phyloP scores from a whole-genome alignment of 64 coral and sea anemone species.

The Stylophora pistillata region DNA sequence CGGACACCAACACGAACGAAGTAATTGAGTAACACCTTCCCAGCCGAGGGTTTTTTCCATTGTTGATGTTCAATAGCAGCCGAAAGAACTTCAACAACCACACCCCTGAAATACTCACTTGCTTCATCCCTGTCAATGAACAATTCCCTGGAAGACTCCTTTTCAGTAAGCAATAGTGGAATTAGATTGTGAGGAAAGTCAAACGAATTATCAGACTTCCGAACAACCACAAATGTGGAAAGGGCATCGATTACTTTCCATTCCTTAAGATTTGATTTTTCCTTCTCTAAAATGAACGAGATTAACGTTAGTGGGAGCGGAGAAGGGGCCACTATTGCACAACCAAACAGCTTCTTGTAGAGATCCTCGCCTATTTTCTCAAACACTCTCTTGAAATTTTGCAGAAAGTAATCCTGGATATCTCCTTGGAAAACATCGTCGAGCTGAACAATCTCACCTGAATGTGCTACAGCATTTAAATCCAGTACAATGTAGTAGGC shows the following conservation, averaged over 20 bases:
- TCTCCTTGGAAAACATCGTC: not conserved
- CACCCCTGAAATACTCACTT: not conserved
- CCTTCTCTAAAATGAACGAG: not conserved
- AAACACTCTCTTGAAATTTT: slow-evolving; percentile 46
- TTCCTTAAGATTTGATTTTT: not conserved
- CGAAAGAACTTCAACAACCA: not conserved
- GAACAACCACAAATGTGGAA: not conserved
- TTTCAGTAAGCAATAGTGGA: slow-evolving; percentile 28
- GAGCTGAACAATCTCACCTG: not conserved
- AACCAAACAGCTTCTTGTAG: slow-evolving; percentile 49
- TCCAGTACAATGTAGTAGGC: not conserved
- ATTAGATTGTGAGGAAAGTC: slow-evolving; percentile 54
- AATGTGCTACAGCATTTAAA: not conserved
- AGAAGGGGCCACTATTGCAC: slow-evolving; percentile 32
- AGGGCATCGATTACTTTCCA: slow-evolving; percentile 49
- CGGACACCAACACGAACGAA: not conserved
- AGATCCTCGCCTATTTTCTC: not conserved
- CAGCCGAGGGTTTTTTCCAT: not conserved
- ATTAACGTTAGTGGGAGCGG: slow-evolving; percentile 56
- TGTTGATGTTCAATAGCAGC: not conserved
- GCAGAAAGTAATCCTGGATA: slow-evolving; percentile 15
- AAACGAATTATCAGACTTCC: slow-evolving; percentile 4
- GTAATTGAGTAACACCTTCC: not conserved
- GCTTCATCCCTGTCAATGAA: slow-evolving; percentile 42
- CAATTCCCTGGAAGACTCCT: not conserved